Evolutionary conservation across 2,888 invertebrate species (phyloP).

Genomic region (Watsonalla cultraria): DNA sequence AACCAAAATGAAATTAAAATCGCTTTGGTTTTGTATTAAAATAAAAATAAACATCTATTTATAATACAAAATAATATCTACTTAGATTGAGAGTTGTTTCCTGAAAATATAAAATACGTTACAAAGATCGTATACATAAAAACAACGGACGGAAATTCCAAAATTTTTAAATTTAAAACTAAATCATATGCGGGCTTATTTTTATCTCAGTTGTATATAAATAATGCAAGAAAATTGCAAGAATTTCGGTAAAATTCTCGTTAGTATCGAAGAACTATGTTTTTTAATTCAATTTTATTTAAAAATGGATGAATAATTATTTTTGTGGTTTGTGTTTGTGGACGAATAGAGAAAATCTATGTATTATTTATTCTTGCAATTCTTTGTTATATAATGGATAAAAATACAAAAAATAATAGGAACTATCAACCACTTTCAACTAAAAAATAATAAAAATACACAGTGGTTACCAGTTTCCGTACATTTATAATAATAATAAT

Average conservation of each 20-base stretch:
- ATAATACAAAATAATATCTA: not conserved
- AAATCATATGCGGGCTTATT: constrained; percentile 1
- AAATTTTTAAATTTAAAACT: constrained; percentile 12
- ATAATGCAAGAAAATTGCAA: constrained; percentile 11
- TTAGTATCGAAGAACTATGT: too few species aligned
- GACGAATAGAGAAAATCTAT: not conserved
- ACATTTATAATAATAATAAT: constrained; percentile 24
- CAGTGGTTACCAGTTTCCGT: constrained; percentile 50
- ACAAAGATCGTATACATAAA: constrained; percentile 13
- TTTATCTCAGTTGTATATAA: not conserved
- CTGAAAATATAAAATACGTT: constrained; percentile 3
- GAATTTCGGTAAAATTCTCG: not conserved
- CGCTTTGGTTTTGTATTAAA: not conserved
- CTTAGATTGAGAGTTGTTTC: not conserved
- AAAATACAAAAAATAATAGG: constrained; percentile 47
- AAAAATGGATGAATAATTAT: too few species aligned
- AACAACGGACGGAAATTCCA: constrained; percentile 38
- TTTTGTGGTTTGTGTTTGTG: too few species aligned
- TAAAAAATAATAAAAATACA: constrained; percentile 31
- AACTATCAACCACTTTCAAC: constrained; percentile 66
- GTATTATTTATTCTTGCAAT: not conserved
- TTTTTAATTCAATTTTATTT: too few species aligned
- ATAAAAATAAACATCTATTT: not conserved
- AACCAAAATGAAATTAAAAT: not conserved
- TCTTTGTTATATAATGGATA: not conserved